phyloP scores from a whole-genome alignment of 2,797 vertebrate genomes.

The Falco biarmicus region DNA sequence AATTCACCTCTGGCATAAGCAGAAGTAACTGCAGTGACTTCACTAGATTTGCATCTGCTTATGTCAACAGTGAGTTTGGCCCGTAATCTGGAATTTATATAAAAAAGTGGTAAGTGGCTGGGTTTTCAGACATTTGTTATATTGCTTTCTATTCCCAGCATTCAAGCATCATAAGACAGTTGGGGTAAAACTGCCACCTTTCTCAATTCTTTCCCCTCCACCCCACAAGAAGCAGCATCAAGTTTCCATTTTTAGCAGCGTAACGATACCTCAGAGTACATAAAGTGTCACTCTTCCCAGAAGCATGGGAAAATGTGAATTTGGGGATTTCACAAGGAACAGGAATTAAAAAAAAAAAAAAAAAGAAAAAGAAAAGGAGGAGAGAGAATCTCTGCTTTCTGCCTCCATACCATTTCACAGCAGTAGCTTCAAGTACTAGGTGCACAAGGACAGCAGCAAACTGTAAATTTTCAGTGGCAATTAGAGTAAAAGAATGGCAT shows the following conservation, averaged over 20 bases:
- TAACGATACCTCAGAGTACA: neutral
- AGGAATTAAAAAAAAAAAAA: neutral
- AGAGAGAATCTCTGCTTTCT: neutral
- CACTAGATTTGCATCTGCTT: constrained; percentile 63
- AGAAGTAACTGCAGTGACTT: constrained; percentile 42
- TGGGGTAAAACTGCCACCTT: neutral
- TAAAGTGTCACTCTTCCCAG: neutral
- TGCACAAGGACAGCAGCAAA: neutral
- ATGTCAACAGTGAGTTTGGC: constrained; percentile 51
- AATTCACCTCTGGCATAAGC: constrained; percentile 49
- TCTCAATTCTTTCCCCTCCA: neutral
- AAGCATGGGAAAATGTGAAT: neutral
- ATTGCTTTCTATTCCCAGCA: neutral
- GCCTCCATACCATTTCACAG: neutral
- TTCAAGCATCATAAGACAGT: neutral
- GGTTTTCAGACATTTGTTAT: neutral
- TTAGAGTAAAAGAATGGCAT: neutral
- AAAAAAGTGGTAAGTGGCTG: constrained; percentile 14
- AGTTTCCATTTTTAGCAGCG: constrained; percentile 5
- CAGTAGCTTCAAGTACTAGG: neutral
- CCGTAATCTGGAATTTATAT: neutral
- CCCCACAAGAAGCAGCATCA: neutral
- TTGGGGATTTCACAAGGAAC: neutral
- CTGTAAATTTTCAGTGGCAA: neutral
- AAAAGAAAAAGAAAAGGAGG: neutral